Evolutionary conservation across 2,113 vertebrate genomes (phyloP).

Genomic region (Cyprinus carpio): DNA sequence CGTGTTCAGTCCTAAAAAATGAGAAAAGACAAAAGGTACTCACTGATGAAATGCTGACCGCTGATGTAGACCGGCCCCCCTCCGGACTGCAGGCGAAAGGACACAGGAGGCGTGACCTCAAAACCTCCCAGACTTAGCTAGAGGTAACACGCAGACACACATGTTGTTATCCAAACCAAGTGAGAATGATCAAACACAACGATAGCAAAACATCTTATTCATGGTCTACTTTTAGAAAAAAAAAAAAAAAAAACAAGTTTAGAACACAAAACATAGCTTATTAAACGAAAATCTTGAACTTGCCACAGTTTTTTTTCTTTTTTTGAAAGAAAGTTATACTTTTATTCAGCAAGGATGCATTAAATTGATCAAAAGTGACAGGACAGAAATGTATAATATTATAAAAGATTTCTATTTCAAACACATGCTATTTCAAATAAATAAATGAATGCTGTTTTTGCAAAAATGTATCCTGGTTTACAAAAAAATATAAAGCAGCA

Average conservation of each 20-base stretch:
- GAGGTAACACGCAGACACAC: not conserved
- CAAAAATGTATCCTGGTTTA: too few relatives aligned
- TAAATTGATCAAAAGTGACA: not conserved
- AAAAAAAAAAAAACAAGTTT: not conserved
- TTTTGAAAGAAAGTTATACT: not conserved
- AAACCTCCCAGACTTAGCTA: constrained; percentile 80
- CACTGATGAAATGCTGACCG: constrained; percentile 81
- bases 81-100: constrained; percentile 78
- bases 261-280: not conserved
- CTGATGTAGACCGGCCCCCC: constrained; percentile 79
- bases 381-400: not conserved
- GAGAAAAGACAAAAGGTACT: constrained; percentile 57
- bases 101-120: constrained; percentile 79
- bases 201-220: not conserved
- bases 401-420: not conserved
- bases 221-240: not conserved
- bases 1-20: not conserved
- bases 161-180: not conserved
- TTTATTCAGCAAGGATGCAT: not conserved
- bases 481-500: not conserved
- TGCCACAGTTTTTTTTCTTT: not conserved
- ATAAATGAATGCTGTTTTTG: too few relatives aligned
- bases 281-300: not conserved
- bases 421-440: too few relatives aligned
- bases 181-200: not conserved